These are phyloP conservation scores for crab-eating macaque (Macaca fascicularis) DNA, from an alignment of 2,113 vertebrate species.

Conservation along the genomic window T2T-MFA8v1.1 NC_088389.1:66960501-66961000, in stretches of 20 bases:
- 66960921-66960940: not conserved
- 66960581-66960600: not conserved
- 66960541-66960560: not conserved
- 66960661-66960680: not conserved
- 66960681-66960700: not conserved
- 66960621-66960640: not conserved
- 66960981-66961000: not conserved
- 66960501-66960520: not conserved
- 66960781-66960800: not conserved
- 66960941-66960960: not conserved
- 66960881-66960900: not conserved
- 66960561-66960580: not conserved
- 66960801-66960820: not conserved
- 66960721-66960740: not conserved
- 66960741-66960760: accelerated
- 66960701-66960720: not conserved
- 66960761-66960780: not conserved
- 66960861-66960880: not conserved
- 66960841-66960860: not conserved
- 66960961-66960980: not conserved
- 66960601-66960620: not conserved
- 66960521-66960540: not conserved
- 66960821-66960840: not conserved
- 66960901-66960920: not conserved
- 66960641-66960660: not conserved